These are phyloP conservation scores for Luscinia luscinia DNA, from an alignment of 2,797 vertebrate genomes.

Conservation along the genomic window DNA sequence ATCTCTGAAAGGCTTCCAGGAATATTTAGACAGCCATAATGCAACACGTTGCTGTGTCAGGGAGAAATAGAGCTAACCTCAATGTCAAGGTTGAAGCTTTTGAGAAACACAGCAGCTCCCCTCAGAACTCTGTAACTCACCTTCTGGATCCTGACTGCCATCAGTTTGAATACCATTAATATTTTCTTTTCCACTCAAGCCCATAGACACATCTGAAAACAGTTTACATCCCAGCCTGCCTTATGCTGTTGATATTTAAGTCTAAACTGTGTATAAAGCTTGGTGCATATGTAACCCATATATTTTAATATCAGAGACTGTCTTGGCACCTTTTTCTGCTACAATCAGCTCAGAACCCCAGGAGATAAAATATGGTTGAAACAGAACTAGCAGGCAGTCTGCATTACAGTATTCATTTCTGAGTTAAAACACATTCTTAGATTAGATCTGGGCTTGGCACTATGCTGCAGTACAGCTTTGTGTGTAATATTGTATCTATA, in stretches of 20 bases:
- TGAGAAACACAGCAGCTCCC: conserved; percentile 48
- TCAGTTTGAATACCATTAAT: conserved; percentile 22
- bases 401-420: conserved; percentile 34
- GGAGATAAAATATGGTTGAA: conserved; percentile 56
- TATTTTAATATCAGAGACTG: conserved; percentile 43
- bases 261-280: conserved; percentile 23
- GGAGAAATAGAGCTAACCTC: conserved; percentile 31
- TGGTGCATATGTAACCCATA: conserved; percentile 53
- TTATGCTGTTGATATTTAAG: conserved; percentile 31
- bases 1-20: conserved; percentile 43
- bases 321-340: conserved; percentile 56
- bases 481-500: conserved; percentile 30
- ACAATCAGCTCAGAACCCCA: conserved; percentile 31
- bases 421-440: conserved; percentile 46
- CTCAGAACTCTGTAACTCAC: conserved; percentile 34
- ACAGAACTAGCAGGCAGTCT: conserved; percentile 37
- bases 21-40: conserved; percentile 59
- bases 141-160: conserved; percentile 33
- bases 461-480: background rate
- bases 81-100: conserved; percentile 44
- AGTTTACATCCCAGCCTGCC: conserved; percentile 40
- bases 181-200: conserved; percentile 44
- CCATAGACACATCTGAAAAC: conserved; percentile 55
- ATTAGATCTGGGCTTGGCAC: conserved; percentile 40
- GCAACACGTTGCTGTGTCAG: conserved; percentile 10